Evolutionary conservation across 2,888 invertebrate genomes (phyloP), one percentile per base, ranked within the genome.

Genomic region (Chloroclysta siterata): DNA sequence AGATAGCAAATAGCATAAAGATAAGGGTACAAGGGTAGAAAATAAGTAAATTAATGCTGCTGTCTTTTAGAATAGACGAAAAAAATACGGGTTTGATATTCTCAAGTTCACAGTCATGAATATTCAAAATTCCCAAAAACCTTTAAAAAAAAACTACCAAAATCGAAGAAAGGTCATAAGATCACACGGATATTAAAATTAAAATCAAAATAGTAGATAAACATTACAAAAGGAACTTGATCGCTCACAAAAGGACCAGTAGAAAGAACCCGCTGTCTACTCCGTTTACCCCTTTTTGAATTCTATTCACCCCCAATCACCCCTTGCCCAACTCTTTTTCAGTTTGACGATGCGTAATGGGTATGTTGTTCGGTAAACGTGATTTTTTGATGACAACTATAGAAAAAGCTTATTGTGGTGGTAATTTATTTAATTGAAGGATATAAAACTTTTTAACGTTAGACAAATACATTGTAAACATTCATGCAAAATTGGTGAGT

Each of bases 181-280:
- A 72, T 85, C 85, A 71, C 84, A 85, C 81, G 84, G 71, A 75
- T 82, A 81, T 82, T 77, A 79, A 69, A 76, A 79, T 75, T 70
- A 72, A 70, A 76, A 79, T 75, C 70, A 72, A 70, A 78, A 80
- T 76, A 78, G 77, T 74, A 79, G 80, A 79, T 74, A 72, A 66
- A 53, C 54, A 70, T 70, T 44, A 82, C 81, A 80, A 79, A 72
- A 52, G 82, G 71, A 80, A 85, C 80, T 66, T 53, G 83, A 83
- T 81, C 76, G 68, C 63, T 61, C 51, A 78, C 74, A 68, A 75
- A 63, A 51, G 58, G 60, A 71, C 71, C 72, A 64, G 68, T 53
- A 68, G 71, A 77, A 77, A 69, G 67, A 68, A 65, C 63, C 29
- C 36, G 56, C 44, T 52, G 36, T 47, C 51, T 59, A 54, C 50